Conservation (phyloP, 2,113 vertebrate species). For the Boleophthalmus pectinirostris region DNA sequence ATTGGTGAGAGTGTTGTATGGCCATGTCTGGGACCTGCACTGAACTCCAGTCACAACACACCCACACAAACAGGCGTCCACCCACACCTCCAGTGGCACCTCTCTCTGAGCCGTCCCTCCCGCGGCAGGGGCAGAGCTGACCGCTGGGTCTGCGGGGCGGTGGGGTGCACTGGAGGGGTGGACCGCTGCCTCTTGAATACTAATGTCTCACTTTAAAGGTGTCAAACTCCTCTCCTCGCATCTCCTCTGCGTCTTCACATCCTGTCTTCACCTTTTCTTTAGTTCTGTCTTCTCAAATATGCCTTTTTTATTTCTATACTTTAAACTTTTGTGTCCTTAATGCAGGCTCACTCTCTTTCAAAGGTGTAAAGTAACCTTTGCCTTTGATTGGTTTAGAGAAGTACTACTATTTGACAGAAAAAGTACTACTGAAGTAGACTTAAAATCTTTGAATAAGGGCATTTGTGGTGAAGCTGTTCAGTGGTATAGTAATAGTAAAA, state of each 20-base stretch:
- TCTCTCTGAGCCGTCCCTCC: slow-evolving; percentile 40
- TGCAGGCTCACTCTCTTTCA: slow-evolving; percentile 6
- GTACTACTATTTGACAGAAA: neutral
- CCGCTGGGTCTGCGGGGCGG: slow-evolving; percentile 59
- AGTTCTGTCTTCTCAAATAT: slow-evolving; percentile 31
- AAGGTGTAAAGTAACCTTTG: neutral
- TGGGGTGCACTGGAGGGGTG: slow-evolving; percentile 44
- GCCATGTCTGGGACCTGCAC: slow-evolving; percentile 18
- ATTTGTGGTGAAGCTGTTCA: too few relatives aligned
- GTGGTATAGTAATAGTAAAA: neutral
- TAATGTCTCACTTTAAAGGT: slow-evolving; percentile 86
- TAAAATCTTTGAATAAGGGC: neutral
- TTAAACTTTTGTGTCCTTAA: slow-evolving; percentile 15
- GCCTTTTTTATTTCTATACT: slow-evolving; percentile 8
- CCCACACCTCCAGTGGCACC: slow-evolving; percentile 33
- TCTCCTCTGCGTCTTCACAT: slow-evolving; percentile 47
- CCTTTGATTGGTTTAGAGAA: neutral
- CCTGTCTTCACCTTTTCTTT: slow-evolving; percentile 25
- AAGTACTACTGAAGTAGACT: neutral
- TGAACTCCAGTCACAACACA: slow-evolving; percentile 30
- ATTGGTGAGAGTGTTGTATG: slow-evolving; percentile 38
- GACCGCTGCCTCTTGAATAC: slow-evolving; percentile 79
- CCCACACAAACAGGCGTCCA: slow-evolving; percentile 20
- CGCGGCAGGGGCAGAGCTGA: slow-evolving; percentile 45
- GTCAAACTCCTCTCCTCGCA: slow-evolving; percentile 74